Evolutionary conservation across 92 coral and sea anemone species (phyloP), one percentile per base, ranked within the genome.

Genomic region (Porites cylindrica): DNA sequence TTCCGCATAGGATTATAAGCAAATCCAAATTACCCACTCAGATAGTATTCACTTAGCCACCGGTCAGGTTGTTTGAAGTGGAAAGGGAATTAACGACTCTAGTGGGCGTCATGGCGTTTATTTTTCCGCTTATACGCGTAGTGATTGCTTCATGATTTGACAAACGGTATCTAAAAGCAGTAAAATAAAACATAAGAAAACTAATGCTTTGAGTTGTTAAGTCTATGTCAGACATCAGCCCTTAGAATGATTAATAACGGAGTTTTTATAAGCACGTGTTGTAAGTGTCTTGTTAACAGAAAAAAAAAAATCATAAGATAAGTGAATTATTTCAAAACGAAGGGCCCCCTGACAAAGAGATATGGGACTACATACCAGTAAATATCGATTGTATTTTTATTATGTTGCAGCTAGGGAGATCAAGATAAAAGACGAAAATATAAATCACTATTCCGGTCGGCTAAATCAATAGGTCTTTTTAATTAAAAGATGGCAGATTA

Each of bases 381-480:
- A 14, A 51, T 79, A 21, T 24, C 50, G 38, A 23, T 70, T 6
- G 56, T 19, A 43, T 20, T 17, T 64, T 43, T 62, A 63, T 70
- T 11, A n/a, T 32, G 53, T 82, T 21, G 24, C n/a, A 7, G 38
- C 2, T n/a, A 4, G 8, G 62, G 66, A 66, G 32, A 68, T 70
- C 59, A 38, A 19, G 56, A 43, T 60, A 54, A 70, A 82, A 68
- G 71, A 82, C 60, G 54, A 82, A 73, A 59, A 54, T 82, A 63
- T 21, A 69, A 71, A 82, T 82, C 78, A 16, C 66, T 70, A 82
- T 82, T 82, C 86, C 86, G 86, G 86, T 82, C 86, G 86, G 86
- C 78, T 54, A 24, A 51, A 73, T 83, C 87, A 83, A 83, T 83
- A 59, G 86, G 24, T 1, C 23, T 74, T 75, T 73, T 83, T 83